Percentiles rank a stretch among this genome's conserved stretches.
Conservation (phyloP, 1,140 invertebrate genomes). For the Epicauta chinensis region DNA sequence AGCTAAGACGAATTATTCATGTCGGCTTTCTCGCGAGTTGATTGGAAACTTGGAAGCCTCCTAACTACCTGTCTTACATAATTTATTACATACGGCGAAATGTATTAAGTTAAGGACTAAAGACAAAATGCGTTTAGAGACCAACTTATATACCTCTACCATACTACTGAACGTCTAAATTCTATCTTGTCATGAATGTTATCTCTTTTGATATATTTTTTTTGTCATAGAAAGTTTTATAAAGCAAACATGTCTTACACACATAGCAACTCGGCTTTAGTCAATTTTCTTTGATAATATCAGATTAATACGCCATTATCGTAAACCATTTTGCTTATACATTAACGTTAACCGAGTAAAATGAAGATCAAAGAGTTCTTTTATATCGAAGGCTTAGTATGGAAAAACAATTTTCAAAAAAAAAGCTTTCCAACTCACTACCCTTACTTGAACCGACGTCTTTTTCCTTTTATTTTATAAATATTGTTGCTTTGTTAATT, state of each 20-base stretch:
- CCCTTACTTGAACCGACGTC: too few relatives aligned
- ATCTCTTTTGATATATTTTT: too few relatives aligned
- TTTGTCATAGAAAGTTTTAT: background rate
- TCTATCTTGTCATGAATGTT: too few relatives aligned
- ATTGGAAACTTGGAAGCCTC: conserved; percentile 17
- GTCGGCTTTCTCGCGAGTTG: conserved; percentile 15
- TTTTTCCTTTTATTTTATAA: too few relatives aligned
- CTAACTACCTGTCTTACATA: conserved; percentile 18
- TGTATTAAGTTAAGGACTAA: conserved; percentile 14
- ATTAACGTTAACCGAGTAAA: conserved; percentile 9
- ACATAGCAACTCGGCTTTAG: conserved; percentile 11
- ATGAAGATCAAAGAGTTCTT: conserved; percentile 7
- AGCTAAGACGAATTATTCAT: conserved; percentile 15
- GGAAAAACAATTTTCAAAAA: too few relatives aligned
- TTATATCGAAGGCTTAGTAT: too few relatives aligned
- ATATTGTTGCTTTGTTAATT: too few relatives aligned
- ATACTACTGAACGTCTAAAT: too few relatives aligned
- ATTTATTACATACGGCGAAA: conserved; percentile 13
- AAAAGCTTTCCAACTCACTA: too few relatives aligned
- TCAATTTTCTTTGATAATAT: conserved; percentile 15
- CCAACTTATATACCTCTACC: too few relatives aligned
- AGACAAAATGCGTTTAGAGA: conserved; percentile 2
- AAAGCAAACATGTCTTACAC: conserved; percentile 10
- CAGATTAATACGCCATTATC: conserved; percentile 10
- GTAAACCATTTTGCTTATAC: conserved; percentile 11